Base-by-base conservation (phyloP, 2,113 vertebrate genomes). In the Eurystomus gularis region DNA sequence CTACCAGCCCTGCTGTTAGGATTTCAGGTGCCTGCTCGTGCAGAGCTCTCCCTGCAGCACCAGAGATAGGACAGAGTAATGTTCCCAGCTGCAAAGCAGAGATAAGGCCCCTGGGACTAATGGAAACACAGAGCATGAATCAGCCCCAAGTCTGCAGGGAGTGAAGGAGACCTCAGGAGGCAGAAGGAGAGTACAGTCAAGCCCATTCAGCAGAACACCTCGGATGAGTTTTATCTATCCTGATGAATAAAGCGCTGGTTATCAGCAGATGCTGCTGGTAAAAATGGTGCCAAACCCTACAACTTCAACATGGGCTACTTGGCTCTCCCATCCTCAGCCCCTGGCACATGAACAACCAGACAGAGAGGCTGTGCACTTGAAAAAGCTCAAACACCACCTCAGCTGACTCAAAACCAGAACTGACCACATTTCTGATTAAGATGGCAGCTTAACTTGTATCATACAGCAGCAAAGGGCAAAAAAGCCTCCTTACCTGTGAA, bases 11-110 rank as follows among this genome's bases (percentile, higher is more conserved):
- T 21, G 23, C 31, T 7, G 66, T 25, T 52, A 17, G 79, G 84
- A 72, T 68, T 78, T 71, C 49, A 40, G 70, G 29, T 51, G 40
- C 31, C 0, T 1, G 31, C 48, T 68, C 0, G 0, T 26, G 17
- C 1, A 0, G 65, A 73, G 46, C 58, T 5, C 12, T 9, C 33
- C 26, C 82, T 68, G 78, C 55, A 66, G 85, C 62, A 25, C 31
- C 58, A 55, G 40, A 78, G 86, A 86, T 21, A 86, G 65, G 23
- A 46, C 57, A 60, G 31, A 9, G 37, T 16, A n/a, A 68, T 57
- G 58, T 51, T 93, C 26, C 46, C 1, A 0, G 11, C 46, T 89
- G 91, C 33, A 49, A 69, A 35, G 44, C 52, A 79, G 42, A 72
- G 78, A 64, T 52, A 76, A 85, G 11, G n/a, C 26, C 44, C 11